phyloP scores from a whole-genome alignment of 2,113 vertebrate genomes.

The Nothobranchius kuhntae region DNA sequence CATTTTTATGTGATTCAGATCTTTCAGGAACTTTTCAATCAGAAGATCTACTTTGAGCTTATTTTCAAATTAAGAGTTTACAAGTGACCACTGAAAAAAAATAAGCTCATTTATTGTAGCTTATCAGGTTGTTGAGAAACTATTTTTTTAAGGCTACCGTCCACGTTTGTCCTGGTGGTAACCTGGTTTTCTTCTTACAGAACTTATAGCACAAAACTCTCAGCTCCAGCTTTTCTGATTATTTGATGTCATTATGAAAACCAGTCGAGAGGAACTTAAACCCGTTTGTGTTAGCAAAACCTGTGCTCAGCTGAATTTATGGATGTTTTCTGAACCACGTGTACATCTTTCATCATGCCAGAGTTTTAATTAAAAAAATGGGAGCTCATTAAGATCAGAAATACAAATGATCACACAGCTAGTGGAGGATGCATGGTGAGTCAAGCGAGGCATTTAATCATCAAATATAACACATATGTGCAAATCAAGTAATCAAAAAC shows the following conservation, averaged over 20 bases:
- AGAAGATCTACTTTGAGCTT: constrained; percentile 83
- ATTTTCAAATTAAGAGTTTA: constrained; percentile 84
- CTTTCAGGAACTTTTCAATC: constrained; percentile 97
- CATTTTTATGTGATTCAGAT: constrained; percentile 93
- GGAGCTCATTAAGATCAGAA: neutral
- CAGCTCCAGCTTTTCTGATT: constrained; percentile 68
- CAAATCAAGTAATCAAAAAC: no score
- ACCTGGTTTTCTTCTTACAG: constrained; percentile 75
- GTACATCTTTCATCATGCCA: neutral
- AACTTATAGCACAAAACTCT: constrained; percentile 76
- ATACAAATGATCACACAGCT: neutral
- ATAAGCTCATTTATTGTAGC: constrained; percentile 74
- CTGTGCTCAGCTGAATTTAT: constrained; percentile 41
- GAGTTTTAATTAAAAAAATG: neutral
- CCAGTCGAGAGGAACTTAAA: constrained; percentile 18
- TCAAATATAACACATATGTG: no score
- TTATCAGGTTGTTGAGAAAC: constrained; percentile 71
- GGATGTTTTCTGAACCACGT: constrained; percentile 29
- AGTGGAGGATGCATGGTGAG: neutral
- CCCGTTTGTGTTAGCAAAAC: constrained; percentile 30
- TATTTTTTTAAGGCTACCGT: constrained; percentile 81
- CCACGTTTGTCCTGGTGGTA: constrained; percentile 54
- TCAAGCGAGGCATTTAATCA: constrained; percentile 4
- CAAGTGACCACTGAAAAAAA: constrained; percentile 64
- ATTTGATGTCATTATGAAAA: constrained; percentile 74